phyloP scores from a whole-genome alignment of 1,140 invertebrate genomes.

The Melipona quadrifasciata region DNA sequence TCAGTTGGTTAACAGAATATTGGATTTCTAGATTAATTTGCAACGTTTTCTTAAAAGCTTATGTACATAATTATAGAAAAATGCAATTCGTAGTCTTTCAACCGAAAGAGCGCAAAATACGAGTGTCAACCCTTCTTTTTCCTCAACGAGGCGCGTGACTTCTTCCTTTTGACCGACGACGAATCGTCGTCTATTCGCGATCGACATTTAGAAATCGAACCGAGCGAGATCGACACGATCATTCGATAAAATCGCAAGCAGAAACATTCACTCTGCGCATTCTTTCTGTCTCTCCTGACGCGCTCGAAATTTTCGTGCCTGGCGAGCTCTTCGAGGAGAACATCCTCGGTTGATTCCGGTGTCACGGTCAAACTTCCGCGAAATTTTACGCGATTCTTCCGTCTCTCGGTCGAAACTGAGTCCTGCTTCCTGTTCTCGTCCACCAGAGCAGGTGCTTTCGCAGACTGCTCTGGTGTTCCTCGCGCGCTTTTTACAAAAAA shows the following conservation, averaged over 20 bases:
- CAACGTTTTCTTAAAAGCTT: not conserved
- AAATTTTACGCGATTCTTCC: constrained; percentile 9
- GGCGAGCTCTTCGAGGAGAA: not conserved
- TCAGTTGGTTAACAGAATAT: not conserved
- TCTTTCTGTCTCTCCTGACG: not conserved
- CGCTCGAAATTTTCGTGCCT: not conserved
- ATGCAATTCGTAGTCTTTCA: not conserved
- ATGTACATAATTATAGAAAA: constrained; percentile 14
- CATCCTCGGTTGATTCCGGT: not conserved
- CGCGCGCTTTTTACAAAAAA: constrained; percentile 17
- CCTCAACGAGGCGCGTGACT: constrained; percentile 6
- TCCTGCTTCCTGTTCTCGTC: not conserved
- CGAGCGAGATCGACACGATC: constrained; percentile 26
- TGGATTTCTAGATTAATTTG: not conserved
- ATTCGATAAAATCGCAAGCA: constrained; percentile 62
- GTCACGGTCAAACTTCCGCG: not conserved
- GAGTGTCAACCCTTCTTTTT: constrained; percentile 31
- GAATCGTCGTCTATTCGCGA: constrained; percentile 9
- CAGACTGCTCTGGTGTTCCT: not conserved
- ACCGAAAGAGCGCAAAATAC: not conserved
- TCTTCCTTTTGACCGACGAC: constrained; percentile 32
- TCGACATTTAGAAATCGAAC: constrained; percentile 10
- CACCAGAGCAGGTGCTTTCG: not conserved
- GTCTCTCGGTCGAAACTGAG: not conserved
- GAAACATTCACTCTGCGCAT: constrained; percentile 47